Base-by-base conservation (phyloP, 2,888 invertebrate species). In the Zele albiditarsus region DNA sequence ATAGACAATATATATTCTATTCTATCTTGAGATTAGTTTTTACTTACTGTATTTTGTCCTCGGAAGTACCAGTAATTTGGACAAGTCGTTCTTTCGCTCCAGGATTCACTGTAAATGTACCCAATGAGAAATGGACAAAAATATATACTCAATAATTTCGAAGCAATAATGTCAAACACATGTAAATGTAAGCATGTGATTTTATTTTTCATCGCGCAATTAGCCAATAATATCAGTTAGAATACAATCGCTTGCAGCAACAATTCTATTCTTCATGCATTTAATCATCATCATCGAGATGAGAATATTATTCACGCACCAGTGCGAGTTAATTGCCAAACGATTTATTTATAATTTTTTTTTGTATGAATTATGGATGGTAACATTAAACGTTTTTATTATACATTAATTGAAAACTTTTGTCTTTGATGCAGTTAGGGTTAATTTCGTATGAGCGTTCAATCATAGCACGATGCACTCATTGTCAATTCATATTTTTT, bases 61-160 rank as follows among this genome's bases (percentile, higher is more conserved):
- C 97, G 84, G 94, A 95, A 33, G 97, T 96, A 78, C 98, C 98
- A 78, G 97, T 98, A 84, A 98, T 98, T 91, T 98, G 98, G 84
- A 98, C 96, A 84, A 97, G 93, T 86, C 98, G 93, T 91, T 98
- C 98, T 91, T 97, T 97, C 77, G 97, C 97, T 84, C 97, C 97
- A 81, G 97, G 96, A 89, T 94, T 97, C 80, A 98, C 98, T 97
- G 92, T 77, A 93, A 92, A 88, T 84, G 79, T 82, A 72, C 75
- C 20, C 20, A 71, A 80, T 77, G 71, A 78, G 69, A 79, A 77
- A 71, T 67, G 23, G 16, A 20, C 42, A 33, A 5, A 10, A 27
- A 65, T 62, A 73, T 68, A 57, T 14, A 49, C 20, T 12, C 25
- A 42, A 58, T 60, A 14, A 28, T 6, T 27, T 16, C 12, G n/a